Conservation (phyloP, 2,888 invertebrate species). For the Ligdia adustata region DNA sequence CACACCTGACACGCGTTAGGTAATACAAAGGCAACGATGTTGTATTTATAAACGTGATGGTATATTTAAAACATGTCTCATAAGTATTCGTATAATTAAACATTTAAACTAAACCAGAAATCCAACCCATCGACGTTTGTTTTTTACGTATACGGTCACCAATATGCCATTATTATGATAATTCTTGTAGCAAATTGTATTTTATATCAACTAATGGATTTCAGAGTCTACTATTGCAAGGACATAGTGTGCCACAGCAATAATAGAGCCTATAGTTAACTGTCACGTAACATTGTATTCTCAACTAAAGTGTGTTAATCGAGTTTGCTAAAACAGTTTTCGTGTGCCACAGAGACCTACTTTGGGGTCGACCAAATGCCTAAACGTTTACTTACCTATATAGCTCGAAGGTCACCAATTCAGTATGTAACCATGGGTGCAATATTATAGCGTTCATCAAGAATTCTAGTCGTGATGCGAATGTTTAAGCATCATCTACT, state of each 20-base stretch:
- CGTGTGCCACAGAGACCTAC: constrained; percentile 8
- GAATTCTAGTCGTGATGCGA: constrained; percentile 55
- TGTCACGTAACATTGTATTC: constrained; percentile 7
- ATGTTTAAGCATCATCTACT: constrained; percentile 45
- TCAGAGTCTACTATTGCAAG: neutral
- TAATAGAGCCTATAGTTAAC: neutral
- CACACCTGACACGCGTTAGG: constrained; percentile 1
- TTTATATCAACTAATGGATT: constrained; percentile 1
- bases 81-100: neutral
- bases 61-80: neutral
- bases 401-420: constrained; percentile 49
- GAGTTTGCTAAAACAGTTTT: constrained; percentile 11
- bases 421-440: constrained; percentile 48
- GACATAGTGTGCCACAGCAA: constrained; percentile 1
- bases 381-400: constrained; percentile 34
- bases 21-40: neutral
- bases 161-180: constrained; percentile 1
- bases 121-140: too few relatives aligned
- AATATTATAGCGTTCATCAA: constrained; percentile 52
- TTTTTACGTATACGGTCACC: neutral
- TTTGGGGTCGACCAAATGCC: constrained; percentile 13
- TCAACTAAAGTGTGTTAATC: constrained; percentile 15
- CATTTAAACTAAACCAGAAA: constrained; percentile 1
- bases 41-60: neutral
- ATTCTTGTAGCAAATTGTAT: neutral